Evolutionary conservation across 2,113 vertebrate genomes (phyloP).

Genomic region (Prinia subflava): DNA sequence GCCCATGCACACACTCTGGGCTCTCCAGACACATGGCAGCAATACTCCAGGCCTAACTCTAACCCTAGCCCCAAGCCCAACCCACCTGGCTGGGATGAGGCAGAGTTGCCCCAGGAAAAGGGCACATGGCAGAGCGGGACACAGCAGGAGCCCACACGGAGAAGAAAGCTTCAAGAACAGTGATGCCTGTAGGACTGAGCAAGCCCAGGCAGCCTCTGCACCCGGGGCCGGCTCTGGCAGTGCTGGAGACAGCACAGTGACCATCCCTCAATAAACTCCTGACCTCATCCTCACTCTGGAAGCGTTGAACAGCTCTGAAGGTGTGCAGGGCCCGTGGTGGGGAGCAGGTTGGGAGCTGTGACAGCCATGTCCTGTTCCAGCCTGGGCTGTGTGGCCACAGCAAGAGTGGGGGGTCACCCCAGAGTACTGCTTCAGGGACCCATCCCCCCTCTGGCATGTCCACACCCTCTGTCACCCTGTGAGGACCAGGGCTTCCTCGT

Average conservation of each 20-base stretch:
- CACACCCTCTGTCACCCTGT: background rate
- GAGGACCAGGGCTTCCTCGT: background rate
- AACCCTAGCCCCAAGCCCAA: background rate
- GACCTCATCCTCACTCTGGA: background rate
- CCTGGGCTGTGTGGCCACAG: accelerated
- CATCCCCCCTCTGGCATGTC: accelerated
- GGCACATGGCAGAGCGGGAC: accelerated
- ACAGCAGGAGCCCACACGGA: accelerated
- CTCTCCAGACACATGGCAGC: too few species aligned
- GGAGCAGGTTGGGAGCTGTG: accelerated
- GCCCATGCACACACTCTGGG: too few species aligned
- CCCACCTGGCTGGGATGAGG: background rate
- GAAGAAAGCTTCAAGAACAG: background rate
- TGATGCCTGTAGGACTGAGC: accelerated
- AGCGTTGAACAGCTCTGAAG: accelerated
- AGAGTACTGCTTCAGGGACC: too few species aligned
- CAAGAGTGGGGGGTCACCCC: accelerated
- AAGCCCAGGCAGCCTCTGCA: background rate
- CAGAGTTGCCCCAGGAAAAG: accelerated
- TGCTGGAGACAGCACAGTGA: background rate
- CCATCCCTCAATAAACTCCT: background rate
- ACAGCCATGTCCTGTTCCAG: background rate
- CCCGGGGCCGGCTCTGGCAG: background rate
- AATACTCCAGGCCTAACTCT: too few species aligned
- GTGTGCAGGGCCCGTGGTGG: accelerated